These are phyloP conservation scores for Aphrophora alni DNA, from an alignment of 2,888 invertebrate species.

Conservation along the genomic window DNA sequence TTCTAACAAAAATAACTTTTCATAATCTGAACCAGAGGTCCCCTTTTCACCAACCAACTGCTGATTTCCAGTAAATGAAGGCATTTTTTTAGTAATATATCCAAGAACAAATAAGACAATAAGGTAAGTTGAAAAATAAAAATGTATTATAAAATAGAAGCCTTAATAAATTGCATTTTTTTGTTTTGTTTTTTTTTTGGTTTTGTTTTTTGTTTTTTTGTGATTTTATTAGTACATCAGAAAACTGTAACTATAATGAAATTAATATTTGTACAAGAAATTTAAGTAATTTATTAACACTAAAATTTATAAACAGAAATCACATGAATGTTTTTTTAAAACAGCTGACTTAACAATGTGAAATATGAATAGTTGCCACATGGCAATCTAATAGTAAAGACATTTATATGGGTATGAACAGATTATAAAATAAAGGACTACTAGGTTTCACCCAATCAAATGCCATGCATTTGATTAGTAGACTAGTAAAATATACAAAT, in stretches of 20 bases:
- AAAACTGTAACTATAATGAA: not conserved
- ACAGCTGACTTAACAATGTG: not conserved
- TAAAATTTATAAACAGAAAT: not conserved
- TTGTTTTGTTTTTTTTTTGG: no score
- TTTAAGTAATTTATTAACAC: not conserved
- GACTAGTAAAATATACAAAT: no score
- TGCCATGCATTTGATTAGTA: no score
- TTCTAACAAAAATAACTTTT: slow-evolving; percentile 46
- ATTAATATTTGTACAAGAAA: not conserved
- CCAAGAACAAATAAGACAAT: no score
- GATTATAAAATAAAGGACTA: no score
- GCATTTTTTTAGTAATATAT: not conserved
- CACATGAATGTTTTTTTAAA: not conserved
- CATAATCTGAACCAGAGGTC: not conserved
- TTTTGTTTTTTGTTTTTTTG: no score
- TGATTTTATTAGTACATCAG: no score
- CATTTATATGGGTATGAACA: no score
- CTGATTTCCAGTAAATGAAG: not conserved
- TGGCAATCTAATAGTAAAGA: no score
- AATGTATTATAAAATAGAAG: not conserved
- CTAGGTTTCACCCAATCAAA: no score
- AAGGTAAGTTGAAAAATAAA: not conserved
- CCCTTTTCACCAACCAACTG: not conserved
- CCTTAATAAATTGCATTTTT: not conserved
- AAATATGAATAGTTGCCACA: no score